Evolutionary conservation across 2,113 vertebrate species (phyloP), one percentile per base, ranked within the genome.

Genomic region (Myanophis thanlyinensis): DNA sequence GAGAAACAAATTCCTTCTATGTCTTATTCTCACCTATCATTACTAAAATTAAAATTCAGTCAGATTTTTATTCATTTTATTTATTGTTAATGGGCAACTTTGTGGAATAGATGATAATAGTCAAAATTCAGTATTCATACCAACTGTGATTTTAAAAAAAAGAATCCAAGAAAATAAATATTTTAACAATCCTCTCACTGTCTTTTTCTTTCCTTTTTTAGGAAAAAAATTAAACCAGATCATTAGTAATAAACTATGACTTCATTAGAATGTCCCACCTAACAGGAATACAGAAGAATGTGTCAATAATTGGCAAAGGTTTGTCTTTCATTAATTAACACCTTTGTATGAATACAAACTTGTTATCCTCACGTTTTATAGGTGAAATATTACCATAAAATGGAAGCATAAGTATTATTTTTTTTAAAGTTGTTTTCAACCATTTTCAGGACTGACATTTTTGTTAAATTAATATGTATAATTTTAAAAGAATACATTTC

Each of bases 291-390:
- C 91, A 96, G 94, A 94, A 97, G 95, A 97, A 97, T 93, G 96
- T 98, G 97, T 97, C 97, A 97, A 97, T 97, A 98, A 98, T 96
- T 98, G 97, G 97, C 96, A 97, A 97, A 98, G 97, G 97, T 98
- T 98, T 97, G 96, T 98, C 96, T 97, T 98, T 98, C 98, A 98
- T 98, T 98, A 98, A 99, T 99, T 99, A 99, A 98, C 98, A 98
- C 98, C 98, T 98, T 98, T 94, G 94, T 96, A 96, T 96, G 96
- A 98, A 97, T 97, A 98, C 96, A 98, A 97, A 98, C 97, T 97
- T 97, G 97, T 97, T 96, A 97, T 98, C 97, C 94, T 97, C 97
- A 97, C 94, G 1, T 98, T 97, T 97, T 95, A 95, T 96, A 97
- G 97, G 98, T 96, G 97, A 98, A 98, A 98, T 97, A 97, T 98